Conservation (phyloP, 2,113 vertebrate genomes). For the Cinclus mexicanus region DNA sequence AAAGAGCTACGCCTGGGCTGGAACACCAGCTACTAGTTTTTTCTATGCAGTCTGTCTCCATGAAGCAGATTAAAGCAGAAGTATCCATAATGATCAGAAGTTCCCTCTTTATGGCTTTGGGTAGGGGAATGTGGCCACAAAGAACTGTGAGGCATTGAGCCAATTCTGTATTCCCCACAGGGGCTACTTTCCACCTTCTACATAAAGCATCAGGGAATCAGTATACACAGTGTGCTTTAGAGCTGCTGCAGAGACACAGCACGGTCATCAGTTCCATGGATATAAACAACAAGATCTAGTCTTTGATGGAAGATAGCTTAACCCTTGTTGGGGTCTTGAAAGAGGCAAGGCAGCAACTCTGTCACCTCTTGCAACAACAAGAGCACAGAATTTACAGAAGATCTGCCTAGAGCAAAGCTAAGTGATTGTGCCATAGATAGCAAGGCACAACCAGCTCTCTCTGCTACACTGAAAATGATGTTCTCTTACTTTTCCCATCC, state of each 20-base stretch:
- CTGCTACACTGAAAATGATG: not conserved
- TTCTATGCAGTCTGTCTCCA: not conserved
- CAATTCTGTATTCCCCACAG: not conserved
- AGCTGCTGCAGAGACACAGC: not conserved
- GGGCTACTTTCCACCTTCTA: not conserved
- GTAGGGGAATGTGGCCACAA: not conserved
- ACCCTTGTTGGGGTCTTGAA: not conserved
- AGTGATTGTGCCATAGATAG: not conserved
- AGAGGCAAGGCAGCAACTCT: not conserved
- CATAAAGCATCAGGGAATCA: not conserved
- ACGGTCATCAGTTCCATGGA: not conserved
- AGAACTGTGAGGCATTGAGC: not conserved
- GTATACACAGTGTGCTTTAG: not conserved
- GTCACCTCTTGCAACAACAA: not conserved
- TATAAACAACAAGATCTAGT: not conserved
- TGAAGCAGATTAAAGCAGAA: conserved; percentile 39
- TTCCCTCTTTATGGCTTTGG: not conserved
- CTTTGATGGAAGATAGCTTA: not conserved
- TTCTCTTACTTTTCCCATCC: not conserved
- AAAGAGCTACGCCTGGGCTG: not conserved
- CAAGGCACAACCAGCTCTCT: not conserved
- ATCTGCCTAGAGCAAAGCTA: not conserved
- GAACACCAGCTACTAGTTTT: not conserved
- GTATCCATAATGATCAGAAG: not conserved
- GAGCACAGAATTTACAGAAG: not conserved